Conservation (phyloP, 1,140 invertebrate species). For the Cydia fagiglandana region DNA sequence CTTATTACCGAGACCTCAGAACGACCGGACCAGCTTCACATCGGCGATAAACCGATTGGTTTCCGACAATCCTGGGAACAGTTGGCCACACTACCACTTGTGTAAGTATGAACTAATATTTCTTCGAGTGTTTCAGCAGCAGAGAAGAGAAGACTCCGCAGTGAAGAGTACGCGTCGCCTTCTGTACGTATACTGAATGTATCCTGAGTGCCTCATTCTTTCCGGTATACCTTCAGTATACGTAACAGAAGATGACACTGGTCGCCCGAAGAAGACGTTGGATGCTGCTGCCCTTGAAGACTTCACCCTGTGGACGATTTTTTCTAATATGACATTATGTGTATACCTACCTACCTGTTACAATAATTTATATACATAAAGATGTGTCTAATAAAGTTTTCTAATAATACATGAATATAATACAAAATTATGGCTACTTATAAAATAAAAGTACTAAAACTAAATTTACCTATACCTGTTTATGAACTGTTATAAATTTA, state of each 20-base stretch:
- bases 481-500: no score
- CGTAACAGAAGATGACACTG: slow-evolving; percentile 97
- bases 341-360: neutral
- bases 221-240: slow-evolving; percentile 99
- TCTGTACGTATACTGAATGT: slow-evolving; percentile 99
- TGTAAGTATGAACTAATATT: slow-evolving; percentile 18
- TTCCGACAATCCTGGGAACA: neutral
- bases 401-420: no score
- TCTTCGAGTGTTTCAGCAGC: slow-evolving; percentile 42
- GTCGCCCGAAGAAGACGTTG: slow-evolving; percentile 75
- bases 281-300: slow-evolving; percentile 39
- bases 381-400: no score
- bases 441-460: no score
- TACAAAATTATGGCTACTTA: no score
- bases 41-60: slow-evolving; percentile 25
- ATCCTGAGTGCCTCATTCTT: slow-evolving; percentile 97
- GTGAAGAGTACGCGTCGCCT: slow-evolving; percentile 85
- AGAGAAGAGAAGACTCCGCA: slow-evolving; percentile 43
- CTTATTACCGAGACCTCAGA: slow-evolving; percentile 56
- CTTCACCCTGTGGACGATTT: slow-evolving; percentile 33
- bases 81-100: slow-evolving; percentile 34
- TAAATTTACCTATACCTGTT: no score
- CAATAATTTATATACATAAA: no score
- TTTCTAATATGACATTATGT: neutral
- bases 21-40: slow-evolving; percentile 41